Evolutionary conservation across 1,140 invertebrate genomes (phyloP), one percentile per base, ranked within the genome.

Genomic region (Heliconius eleuchia): DNA sequence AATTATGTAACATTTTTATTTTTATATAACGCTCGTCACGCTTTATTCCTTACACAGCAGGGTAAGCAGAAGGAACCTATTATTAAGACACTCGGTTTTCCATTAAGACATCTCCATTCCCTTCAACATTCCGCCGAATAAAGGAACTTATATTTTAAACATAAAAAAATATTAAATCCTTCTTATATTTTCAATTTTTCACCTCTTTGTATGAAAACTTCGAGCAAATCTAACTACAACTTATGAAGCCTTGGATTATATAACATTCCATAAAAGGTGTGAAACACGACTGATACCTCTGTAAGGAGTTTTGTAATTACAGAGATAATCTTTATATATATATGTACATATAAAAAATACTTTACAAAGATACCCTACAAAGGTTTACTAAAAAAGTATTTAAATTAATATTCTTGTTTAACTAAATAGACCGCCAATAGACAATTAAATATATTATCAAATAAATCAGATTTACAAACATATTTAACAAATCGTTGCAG

Each of bases 251-350:
- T 66, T 66, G 60, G 27, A 16, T 66, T 66, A 30, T 30, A 66
- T 66, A 66, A 66, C 27, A 30, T 30, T 37, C 60, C 30, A 66
- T 66, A 66, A 66, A 66, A 27, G 60, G 60, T 66, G 13, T 66
- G 27, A 66, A 5, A 16, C 4, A 60, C 9, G 57, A 27, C 23
- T 60, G 3, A 27, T 23, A 27, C 9, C 16, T 30, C 11, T 11
- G 60, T 66, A 66, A 66, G 60, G 27, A 66, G 27, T 30, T 30
- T 66, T 66, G 60, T 30, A 66, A 66, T 30, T 66, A 66, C 23
- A 66, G 23, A 66, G 23, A 66, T 30, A 66, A 66, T 66, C 13
- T 13, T 66, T 66, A 30, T 16, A 27, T 30, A 66, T 16, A 9
- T 66, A n/a, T 57, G 9, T n/a, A 23, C 23, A 0, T n/a, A 0